A percentile compares a stretch with the other conserved stretches of the same genome.
Conservation (phyloP, 2,797 vertebrate species). For the Helostoma temminkii region DNA sequence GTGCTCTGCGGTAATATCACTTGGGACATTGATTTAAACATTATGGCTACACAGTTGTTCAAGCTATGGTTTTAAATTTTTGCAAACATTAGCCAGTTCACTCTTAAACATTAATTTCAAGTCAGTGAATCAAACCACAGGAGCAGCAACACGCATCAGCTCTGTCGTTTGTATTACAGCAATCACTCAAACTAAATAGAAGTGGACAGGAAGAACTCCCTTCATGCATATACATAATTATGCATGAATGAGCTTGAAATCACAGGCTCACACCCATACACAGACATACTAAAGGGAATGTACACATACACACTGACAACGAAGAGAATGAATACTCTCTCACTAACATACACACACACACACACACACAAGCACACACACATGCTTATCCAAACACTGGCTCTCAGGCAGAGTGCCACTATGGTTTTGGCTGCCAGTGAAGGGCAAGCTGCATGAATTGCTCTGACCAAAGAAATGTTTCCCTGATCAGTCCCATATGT, state of each 20-base stretch:
- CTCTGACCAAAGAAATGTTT: constrained; percentile 84
- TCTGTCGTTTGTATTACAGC: constrained; percentile 45
- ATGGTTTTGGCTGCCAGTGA: constrained; percentile 83
- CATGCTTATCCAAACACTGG: constrained; percentile 77
- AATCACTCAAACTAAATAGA: constrained; percentile 53
- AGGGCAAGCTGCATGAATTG: constrained; percentile 85
- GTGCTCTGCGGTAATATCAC: background rate
- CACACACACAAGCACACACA: constrained; percentile 52
- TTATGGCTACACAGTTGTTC: constrained; percentile 7
- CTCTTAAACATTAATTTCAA: constrained; percentile 46
- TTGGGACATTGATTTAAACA: constrained; percentile 33
- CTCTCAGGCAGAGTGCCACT: constrained; percentile 75
- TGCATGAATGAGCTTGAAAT: constrained; percentile 59
- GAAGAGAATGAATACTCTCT: constrained; percentile 28
- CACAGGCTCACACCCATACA: constrained; percentile 60
- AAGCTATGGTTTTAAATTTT: constrained; percentile 25
- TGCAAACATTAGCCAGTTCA: constrained; percentile 22
- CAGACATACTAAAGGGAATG: constrained; percentile 45
- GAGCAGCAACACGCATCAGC: constrained; percentile 40
- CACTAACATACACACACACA: constrained; percentile 44
- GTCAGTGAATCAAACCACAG: constrained; percentile 43
- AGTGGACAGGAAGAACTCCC: constrained; percentile 53
- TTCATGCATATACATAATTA: constrained; percentile 59
- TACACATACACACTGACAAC: constrained; percentile 39
- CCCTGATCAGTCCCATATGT: constrained; percentile 85